Evolutionary conservation across 2,888 invertebrate genomes (phyloP).

Genomic region (Synergus umbraculus): DNA sequence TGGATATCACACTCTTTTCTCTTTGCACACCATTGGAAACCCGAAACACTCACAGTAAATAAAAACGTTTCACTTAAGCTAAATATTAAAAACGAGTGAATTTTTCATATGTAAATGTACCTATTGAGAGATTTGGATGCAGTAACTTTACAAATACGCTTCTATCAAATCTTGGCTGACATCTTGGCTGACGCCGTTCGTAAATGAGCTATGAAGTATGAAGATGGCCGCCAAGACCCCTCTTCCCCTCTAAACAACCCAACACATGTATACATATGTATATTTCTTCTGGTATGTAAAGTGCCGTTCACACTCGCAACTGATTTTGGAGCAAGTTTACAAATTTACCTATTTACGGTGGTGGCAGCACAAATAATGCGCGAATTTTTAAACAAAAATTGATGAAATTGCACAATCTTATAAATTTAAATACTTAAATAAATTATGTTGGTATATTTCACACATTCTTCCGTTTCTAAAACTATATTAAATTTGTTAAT

Average conservation of each 20-base stretch:
- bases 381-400: too few relatives aligned
- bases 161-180: slow-evolving; percentile 57
- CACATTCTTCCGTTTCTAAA: too few relatives aligned
- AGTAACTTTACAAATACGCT: slow-evolving; percentile 61
- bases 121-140: slow-evolving; percentile 23
- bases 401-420: too few relatives aligned
- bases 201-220: slow-evolving; percentile 54
- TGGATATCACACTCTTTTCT: background rate
- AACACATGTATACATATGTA: too few relatives aligned
- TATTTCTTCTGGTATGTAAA: too few relatives aligned
- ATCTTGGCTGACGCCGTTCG: slow-evolving; percentile 58
- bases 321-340: too few relatives aligned
- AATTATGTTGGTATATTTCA: too few relatives aligned
- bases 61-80: background rate
- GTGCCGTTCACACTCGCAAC: too few relatives aligned
- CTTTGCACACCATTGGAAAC: background rate
- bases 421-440: too few relatives aligned
- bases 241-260: too few relatives aligned
- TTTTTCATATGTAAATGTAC: background rate
- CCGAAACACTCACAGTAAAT: background rate
- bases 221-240: slow-evolving; percentile 49
- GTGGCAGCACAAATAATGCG: too few relatives aligned
- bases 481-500: background rate
- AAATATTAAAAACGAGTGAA: background rate
- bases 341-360: too few relatives aligned